These are phyloP conservation scores for Psittacula derbiana DNA, from an alignment of 2,797 vertebrate species.

Conservation along the genomic window DNA sequence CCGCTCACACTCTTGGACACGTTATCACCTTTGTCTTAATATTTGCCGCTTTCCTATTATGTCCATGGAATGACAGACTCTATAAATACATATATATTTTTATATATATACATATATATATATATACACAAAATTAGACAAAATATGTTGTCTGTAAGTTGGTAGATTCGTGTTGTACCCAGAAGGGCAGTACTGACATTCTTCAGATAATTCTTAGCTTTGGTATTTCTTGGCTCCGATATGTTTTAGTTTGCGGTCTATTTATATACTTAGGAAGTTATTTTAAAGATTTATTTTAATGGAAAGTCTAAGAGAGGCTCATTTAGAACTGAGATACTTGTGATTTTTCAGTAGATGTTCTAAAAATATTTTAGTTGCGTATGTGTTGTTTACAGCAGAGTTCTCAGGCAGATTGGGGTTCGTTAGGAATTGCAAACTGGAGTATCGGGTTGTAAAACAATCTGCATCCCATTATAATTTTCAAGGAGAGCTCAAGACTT, in stretches of 20 bases:
- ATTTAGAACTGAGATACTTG: neutral
- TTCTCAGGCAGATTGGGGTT: neutral
- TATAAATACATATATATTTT: neutral
- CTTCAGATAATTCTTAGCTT: slow-evolving; percentile 22
- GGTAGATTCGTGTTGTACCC: neutral
- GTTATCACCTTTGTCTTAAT: neutral
- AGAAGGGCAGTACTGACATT: slow-evolving; percentile 15
- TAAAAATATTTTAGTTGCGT: neutral
- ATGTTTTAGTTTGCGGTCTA: slow-evolving; percentile 1
- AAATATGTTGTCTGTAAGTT: slow-evolving; percentile 27
- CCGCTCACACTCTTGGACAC: neutral
- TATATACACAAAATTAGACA: neutral
- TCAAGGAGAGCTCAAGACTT: neutral
- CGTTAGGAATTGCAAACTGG: neutral
- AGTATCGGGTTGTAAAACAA: neutral
- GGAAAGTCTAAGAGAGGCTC: slow-evolving; percentile 1
- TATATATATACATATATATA: neutral
- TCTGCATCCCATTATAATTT: neutral
- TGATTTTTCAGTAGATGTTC: neutral
- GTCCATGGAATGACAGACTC: neutral
- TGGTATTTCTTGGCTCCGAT: neutral
- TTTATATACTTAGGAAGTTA: slow-evolving; percentile 44
- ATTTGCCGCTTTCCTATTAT: neutral
- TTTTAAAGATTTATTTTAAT: slow-evolving; percentile 38
- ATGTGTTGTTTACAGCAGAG: neutral